These are phyloP conservation scores for Gallinago stenura DNA, from an alignment of 2,797 vertebrate species.

Conservation along the genomic window DNA sequence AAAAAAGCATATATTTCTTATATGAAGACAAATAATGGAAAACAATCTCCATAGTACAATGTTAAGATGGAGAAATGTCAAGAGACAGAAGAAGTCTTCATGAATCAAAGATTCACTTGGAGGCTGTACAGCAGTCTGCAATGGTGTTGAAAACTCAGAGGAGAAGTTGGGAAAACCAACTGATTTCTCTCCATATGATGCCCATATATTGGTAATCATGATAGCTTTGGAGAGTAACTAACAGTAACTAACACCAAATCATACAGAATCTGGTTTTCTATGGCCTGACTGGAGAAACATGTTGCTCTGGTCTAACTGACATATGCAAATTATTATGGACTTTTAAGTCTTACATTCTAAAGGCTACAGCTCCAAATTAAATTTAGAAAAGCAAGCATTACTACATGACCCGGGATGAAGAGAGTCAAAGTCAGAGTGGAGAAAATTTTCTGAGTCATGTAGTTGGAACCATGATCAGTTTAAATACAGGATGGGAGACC, in stretches of 20 bases:
- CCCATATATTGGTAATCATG: background rate
- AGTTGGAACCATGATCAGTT: background rate
- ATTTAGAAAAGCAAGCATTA: background rate
- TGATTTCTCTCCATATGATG: background rate
- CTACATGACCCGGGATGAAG: background rate
- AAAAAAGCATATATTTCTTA: background rate
- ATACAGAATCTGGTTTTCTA: background rate
- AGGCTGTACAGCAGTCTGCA: fast-evolving
- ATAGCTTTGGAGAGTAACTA: background rate
- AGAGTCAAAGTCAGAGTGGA: background rate
- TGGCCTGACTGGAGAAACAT: background rate
- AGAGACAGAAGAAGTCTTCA: background rate
- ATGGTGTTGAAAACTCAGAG: background rate
- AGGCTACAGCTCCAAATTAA: background rate
- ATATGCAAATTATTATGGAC: fast-evolving
- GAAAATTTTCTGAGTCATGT: background rate
- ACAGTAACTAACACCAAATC: background rate
- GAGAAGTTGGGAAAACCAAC: background rate
- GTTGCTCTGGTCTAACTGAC: background rate
- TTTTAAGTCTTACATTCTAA: background rate
- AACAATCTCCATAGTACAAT: background rate
- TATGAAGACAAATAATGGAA: background rate
- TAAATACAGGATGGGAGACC: background rate
- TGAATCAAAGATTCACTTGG: background rate
- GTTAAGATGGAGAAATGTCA: background rate